Base-by-base conservation (phyloP, 2,888 invertebrate species). In the Drosophila gaucha region DNA sequence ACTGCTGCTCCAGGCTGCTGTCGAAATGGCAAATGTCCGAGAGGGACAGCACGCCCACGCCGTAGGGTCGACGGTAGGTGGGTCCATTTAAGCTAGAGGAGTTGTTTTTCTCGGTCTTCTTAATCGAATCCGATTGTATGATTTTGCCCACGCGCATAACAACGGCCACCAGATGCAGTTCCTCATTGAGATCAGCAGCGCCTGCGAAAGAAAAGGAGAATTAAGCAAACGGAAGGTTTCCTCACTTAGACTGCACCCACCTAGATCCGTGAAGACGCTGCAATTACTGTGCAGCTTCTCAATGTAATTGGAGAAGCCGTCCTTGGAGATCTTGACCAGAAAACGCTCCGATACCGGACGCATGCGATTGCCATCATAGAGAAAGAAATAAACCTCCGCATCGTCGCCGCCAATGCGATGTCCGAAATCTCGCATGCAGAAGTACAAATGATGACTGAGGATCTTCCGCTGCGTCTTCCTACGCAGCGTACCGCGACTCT, bases 131-230 rank as follows among this genome's bases (percentile, higher is more conserved):
- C 6, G 91, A 90, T 56, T 90, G 90, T 14, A 96, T 93, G 94
- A 97, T 97, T 86, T 96, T 94, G 2, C 98, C 98, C 54, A 97
- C 95, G 50, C 98, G 94, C 92, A 97, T 96, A 44, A 98, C 96
- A 91, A 97, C 97, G 69, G 97, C 97, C 30, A 98, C 95, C 75
- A 98, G 93, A 93, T 96, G 97, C 22, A 98, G 93, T 86, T 98
- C 97, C 65, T 96, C 95, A 57, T 95, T 95, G 54, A 97, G 93
- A 91, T 98, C 98, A 38, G 96, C 94, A 74, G 95, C 95, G 50
- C 97, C 97, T 86, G 33, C 0, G 14, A 4, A 1, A 14, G 3
- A 9, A 24, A 43, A 22, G 24, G 1, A 2, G 4, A 30, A 0
- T 18, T 36, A 1, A 6, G 9, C 10, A 16, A 18, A 16, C 8